Percentiles rank a stretch among this genome's conserved stretches.
These are phyloP conservation scores for Apteryx mantelli DNA, from an alignment of 2,113 vertebrate genomes.

Conservation along the genomic window DNA sequence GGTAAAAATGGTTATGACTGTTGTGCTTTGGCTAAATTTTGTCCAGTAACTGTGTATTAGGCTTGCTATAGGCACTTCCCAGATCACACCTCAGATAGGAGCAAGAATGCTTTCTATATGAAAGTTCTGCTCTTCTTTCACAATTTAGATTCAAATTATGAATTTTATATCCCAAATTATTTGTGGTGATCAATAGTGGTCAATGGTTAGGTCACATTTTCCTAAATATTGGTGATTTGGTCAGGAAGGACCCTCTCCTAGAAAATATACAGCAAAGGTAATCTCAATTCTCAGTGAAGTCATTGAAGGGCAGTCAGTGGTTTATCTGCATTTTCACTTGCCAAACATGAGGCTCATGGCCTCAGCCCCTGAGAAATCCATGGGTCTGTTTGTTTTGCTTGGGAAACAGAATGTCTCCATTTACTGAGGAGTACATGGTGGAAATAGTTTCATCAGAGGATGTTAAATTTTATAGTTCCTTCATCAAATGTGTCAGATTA, in stretches of 20 bases:
- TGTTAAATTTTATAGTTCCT: slow-evolving; percentile 46
- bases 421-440: slow-evolving; percentile 33
- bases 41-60: background rate
- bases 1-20: background rate
- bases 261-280: background rate
- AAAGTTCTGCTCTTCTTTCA: background rate
- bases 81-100: background rate
- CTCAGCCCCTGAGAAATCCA: background rate
- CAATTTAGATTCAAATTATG: background rate
- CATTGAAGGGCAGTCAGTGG: background rate
- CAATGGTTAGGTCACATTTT: background rate
- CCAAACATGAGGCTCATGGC: background rate
- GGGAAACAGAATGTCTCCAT: background rate
- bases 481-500: slow-evolving; percentile 50
- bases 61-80: background rate
- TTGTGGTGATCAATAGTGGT: background rate
- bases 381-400: background rate
- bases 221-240: background rate
- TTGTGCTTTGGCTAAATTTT: background rate
- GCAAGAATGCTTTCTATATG: background rate
- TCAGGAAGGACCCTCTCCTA: background rate
- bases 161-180: background rate
- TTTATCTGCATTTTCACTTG: background rate
- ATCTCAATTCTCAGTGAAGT: background rate
- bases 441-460: slow-evolving; percentile 51